Percentiles rank a stretch among this genome's conserved stretches.
Conservation (phyloP, 37 sponge, comb jelly and placozoan genomes). For the Agelas oroides region DNA sequence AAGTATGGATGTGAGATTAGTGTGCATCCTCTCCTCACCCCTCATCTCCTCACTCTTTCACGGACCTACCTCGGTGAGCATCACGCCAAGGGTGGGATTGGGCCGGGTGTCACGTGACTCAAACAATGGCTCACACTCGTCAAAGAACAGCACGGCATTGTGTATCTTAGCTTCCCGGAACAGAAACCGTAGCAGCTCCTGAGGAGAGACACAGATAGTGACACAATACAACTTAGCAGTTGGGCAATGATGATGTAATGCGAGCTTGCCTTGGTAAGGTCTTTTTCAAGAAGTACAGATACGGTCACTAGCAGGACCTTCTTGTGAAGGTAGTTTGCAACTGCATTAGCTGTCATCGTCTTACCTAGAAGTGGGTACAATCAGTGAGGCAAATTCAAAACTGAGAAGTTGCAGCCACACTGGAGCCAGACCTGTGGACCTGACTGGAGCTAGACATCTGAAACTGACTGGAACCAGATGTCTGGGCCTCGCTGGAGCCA, state of each 20-base stretch:
- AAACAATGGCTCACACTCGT: slow-evolving; percentile 77
- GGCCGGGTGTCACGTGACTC: slow-evolving; percentile 57
- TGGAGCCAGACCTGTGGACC: too few relatives aligned
- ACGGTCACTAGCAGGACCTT: slow-evolving; percentile 65
- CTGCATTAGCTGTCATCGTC: slow-evolving; percentile 82
- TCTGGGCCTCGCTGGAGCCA: too few relatives aligned
- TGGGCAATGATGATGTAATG: background rate
- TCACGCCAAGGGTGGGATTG: slow-evolving; percentile 43
- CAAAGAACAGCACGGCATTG: slow-evolving; percentile 79
- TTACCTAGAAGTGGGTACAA: slow-evolving; percentile 30
- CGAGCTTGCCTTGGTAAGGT: slow-evolving; percentile 49
- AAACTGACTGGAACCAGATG: too few relatives aligned
- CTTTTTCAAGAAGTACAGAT: slow-evolving; percentile 48
- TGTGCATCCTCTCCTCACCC: background rate
- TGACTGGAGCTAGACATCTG: too few relatives aligned
- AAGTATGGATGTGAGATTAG: background rate
- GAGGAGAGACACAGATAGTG: background rate
- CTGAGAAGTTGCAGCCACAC: too few relatives aligned
- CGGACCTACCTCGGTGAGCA: slow-evolving; percentile 64
- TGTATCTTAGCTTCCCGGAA: slow-evolving; percentile 82
- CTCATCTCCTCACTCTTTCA: background rate
- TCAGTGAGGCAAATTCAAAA: background rate
- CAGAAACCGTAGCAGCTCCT: slow-evolving; percentile 66
- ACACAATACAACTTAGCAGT: background rate
- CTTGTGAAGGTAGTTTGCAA: slow-evolving; percentile 72